Evolutionary conservation across 2,113 vertebrate genomes (phyloP).

Genomic region (Sterrhoptilus dennistouni): DNA sequence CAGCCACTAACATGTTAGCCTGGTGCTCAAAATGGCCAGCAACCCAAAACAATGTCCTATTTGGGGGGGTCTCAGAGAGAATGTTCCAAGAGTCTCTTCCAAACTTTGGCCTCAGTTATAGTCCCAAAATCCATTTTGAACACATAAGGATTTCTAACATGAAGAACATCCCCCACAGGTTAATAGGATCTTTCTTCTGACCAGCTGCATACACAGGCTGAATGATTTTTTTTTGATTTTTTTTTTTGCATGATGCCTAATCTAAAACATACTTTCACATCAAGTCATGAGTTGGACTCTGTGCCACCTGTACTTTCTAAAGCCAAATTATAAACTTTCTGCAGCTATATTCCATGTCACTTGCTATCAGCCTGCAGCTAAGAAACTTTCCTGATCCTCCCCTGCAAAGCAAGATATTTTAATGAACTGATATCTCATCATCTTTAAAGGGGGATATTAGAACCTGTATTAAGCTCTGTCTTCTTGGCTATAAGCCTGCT

Average conservation of each 20-base stretch:
- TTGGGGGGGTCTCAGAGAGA: not conserved
- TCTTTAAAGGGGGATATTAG: not conserved
- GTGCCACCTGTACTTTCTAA: not conserved
- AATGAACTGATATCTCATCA: not conserved
- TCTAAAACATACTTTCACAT: not conserved
- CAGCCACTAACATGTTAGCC: rapidly evolving
- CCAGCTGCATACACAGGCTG: not conserved
- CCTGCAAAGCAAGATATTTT: not conserved
- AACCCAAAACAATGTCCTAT: rapidly evolving
- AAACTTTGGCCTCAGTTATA: not conserved
- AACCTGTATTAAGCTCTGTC: not conserved
- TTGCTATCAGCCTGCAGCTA: not conserved
- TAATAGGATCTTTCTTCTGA: not conserved
- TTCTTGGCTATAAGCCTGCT: not conserved
- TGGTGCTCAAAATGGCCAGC: not conserved
- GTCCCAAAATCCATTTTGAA: not conserved
- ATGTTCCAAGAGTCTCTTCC: not conserved
- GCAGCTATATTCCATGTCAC: not conserved
- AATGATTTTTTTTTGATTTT: not conserved
- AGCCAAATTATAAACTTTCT: not conserved
- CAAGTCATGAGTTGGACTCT: not conserved
- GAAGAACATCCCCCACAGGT: not conserved
- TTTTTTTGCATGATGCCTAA: not conserved
- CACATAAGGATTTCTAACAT: not conserved
- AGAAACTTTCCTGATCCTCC: not conserved